Evolutionary conservation across 1,140 invertebrate genomes (phyloP).

Genomic region (Aphelenchoides avenae): DNA sequence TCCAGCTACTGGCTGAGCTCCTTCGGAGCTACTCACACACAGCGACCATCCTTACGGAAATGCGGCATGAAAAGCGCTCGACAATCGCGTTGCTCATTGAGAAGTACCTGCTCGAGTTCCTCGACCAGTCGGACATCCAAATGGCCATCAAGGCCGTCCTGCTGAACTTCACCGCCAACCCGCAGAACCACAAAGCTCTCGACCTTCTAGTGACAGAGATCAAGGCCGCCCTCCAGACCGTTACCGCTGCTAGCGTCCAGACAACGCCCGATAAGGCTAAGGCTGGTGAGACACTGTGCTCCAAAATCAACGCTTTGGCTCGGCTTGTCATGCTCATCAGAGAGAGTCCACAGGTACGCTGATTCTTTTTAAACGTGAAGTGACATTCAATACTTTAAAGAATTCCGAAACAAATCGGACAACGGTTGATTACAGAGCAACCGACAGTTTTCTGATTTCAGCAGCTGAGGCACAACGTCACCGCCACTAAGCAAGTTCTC

Average conservation of each 20-base stretch:
- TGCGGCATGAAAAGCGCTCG: neutral
- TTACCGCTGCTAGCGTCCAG: neutral
- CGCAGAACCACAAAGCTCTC: slow-evolving; percentile 1
- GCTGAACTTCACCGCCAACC: slow-evolving; percentile 6
- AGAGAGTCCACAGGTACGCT: slow-evolving; percentile 9
- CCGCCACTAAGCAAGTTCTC: slow-evolving; percentile 12
- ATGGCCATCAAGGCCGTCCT: slow-evolving; percentile 26
- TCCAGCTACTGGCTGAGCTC: slow-evolving; percentile 23
- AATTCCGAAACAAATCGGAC: neutral
- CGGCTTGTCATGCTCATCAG: slow-evolving; percentile 6
- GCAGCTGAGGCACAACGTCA: too few relatives aligned
- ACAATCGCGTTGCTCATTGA: slow-evolving; percentile 29
- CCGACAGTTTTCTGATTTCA: slow-evolving; percentile 13
- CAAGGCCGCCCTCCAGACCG: slow-evolving; percentile 15
- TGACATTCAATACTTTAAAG: neutral
- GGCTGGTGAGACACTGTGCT: too few relatives aligned
- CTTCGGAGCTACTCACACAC: slow-evolving; percentile 23
- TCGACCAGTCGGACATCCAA: slow-evolving; percentile 9
- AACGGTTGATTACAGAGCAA: slow-evolving; percentile 8
- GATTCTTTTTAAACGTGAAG: neutral
- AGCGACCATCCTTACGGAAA: slow-evolving; percentile 8
- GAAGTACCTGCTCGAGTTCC: slow-evolving; percentile 16
- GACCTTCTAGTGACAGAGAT: slow-evolving; percentile 21
- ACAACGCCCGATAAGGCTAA: neutral
- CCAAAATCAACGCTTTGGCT: slow-evolving; percentile 2